A percentile compares a stretch with the other conserved stretches of the same genome.
phyloP scores from a whole-genome alignment of 2,113 vertebrate genomes.

The Zosterops japonicus region DNA sequence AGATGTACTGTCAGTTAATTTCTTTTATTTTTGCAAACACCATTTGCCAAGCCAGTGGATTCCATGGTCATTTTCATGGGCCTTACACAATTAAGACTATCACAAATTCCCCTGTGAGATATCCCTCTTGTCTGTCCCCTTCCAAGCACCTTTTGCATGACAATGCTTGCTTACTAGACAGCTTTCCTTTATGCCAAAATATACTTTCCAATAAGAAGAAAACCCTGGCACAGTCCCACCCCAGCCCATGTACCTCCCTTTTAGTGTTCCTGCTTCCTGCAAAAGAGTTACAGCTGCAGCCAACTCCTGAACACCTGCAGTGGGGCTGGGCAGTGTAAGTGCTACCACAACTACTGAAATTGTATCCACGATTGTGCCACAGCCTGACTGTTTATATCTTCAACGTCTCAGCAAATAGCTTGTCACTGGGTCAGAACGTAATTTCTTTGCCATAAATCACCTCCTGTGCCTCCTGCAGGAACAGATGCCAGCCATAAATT shows the following conservation, averaged over 20 bases:
- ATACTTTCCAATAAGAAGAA: background rate
- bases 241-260: background rate
- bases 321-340: background rate
- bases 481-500: conserved; percentile 48
- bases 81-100: background rate
- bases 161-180: background rate
- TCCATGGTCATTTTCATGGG: background rate
- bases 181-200: background rate
- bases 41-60: background rate
- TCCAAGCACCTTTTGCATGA: background rate
- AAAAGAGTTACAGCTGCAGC: background rate
- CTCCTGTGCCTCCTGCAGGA: background rate
- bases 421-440: background rate
- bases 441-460: conserved; percentile 27
- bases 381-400: background rate
- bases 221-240: background rate
- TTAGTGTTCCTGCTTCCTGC: background rate
- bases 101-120: background rate
- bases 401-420: background rate
- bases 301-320: background rate
- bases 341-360: background rate
- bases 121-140: background rate
- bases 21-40: background rate
- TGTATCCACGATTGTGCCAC: background rate
- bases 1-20: background rate